A percentile compares a stretch with the other conserved stretches of the same genome.
These are phyloP conservation scores for Danionella cerebrum DNA, from an alignment of 2,113 vertebrate genomes.

Conservation along the genomic window DNA sequence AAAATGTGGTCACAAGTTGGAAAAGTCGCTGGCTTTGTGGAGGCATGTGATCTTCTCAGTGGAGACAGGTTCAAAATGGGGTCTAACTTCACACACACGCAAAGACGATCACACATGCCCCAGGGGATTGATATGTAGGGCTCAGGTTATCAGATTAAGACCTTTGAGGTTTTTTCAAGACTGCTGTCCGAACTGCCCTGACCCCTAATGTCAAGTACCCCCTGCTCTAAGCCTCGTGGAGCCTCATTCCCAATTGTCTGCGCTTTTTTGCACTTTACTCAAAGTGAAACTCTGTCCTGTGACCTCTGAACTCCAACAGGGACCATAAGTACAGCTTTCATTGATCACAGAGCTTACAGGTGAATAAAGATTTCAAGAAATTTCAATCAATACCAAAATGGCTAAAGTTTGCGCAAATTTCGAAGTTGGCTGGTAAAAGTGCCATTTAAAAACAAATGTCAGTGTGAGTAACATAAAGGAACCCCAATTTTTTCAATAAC, in stretches of 20 bases:
- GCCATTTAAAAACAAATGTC: no score
- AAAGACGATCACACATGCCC: background rate
- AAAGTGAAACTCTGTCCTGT: slow-evolving; percentile 28
- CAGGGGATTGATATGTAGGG: slow-evolving; percentile 6
- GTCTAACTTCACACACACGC: background rate
- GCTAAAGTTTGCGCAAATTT: no score
- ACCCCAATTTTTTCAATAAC: no score
- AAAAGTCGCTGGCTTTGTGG: background rate
- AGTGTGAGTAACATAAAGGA: no score
- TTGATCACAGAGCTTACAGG: slow-evolving; percentile 16
- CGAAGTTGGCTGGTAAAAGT: no score
- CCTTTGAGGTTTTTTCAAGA: background rate
- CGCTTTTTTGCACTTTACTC: slow-evolving; percentile 37
- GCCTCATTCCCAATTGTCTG: slow-evolving; percentile 7
- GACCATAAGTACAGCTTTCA: slow-evolving; percentile 8
- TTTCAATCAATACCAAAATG: no score
- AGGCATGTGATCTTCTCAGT: slow-evolving; percentile 15
- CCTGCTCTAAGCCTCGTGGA: slow-evolving; percentile 12
- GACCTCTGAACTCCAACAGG: slow-evolving; percentile 20
- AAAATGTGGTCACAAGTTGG: slow-evolving; percentile 6
- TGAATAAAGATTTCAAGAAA: background rate
- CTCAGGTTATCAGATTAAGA: slow-evolving; percentile 9
- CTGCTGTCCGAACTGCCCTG: background rate
- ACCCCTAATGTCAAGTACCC: background rate
- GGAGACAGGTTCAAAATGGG: background rate